Evolutionary conservation across 2,888 invertebrate genomes (phyloP).

Genomic region (Callosobruchus maculatus): DNA sequence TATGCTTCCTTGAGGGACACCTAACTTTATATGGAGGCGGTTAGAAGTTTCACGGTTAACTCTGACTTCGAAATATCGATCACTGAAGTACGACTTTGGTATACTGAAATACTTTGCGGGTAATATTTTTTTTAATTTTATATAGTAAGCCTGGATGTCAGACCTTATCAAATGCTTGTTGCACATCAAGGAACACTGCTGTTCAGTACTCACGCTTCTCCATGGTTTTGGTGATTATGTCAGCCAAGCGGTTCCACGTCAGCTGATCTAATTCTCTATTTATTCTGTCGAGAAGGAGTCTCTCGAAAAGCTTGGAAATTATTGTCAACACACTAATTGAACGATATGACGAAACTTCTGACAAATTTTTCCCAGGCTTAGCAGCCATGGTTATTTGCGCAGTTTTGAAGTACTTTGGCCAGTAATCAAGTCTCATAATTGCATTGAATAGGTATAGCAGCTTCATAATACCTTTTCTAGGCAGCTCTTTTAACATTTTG

Average conservation of each 20-base stretch:
- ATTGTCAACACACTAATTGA: conserved; percentile 4
- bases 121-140: no score
- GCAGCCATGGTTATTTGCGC: conserved; percentile 2
- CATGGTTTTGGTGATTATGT: not conserved
- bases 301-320: conserved; percentile 6
- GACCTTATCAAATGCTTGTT: conserved; percentile 1
- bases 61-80: no score
- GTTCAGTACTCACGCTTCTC: not conserved
- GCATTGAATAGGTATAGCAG: conserved; percentile 1
- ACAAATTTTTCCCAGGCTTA: not conserved
- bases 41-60: no score
- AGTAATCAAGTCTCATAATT: conserved; percentile 1
- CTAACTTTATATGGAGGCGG: no score
- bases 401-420: not conserved
- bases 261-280: not conserved
- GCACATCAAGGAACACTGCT: conserved; percentile 1
- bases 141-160: conserved; percentile 2
- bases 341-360: not conserved
- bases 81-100: no score
- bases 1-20: no score
- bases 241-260: not conserved
- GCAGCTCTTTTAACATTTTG: conserved; percentile 3
- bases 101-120: no score
- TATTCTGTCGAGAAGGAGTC: not conserved
- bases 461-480: not conserved